Percentiles rank a stretch among this genome's conserved stretches.
These are phyloP conservation scores for Eretmocerus hayati DNA, from an alignment of 2,888 invertebrate genomes.

Conservation along the genomic window DNA sequence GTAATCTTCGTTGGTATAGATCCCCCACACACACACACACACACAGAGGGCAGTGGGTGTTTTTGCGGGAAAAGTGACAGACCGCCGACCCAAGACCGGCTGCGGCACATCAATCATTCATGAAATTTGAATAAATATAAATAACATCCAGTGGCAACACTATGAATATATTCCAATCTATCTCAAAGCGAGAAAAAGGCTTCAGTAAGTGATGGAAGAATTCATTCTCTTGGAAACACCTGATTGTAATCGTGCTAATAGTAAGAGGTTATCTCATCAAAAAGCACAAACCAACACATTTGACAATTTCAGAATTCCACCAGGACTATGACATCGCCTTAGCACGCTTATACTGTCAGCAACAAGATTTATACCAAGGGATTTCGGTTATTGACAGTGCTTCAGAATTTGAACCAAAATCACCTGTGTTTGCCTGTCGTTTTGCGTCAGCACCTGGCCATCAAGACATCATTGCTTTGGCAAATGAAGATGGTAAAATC, in stretches of 20 bases:
- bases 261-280: too few relatives aligned
- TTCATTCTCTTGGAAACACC: too few relatives aligned
- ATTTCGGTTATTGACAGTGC: slow-evolving; percentile 47
- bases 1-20: too few relatives aligned
- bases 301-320: slow-evolving; percentile 1
- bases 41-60: not conserved
- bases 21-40: too few relatives aligned
- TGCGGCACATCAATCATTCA: not conserved
- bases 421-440: slow-evolving; percentile 74
- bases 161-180: slow-evolving; percentile 17
- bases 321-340: slow-evolving; percentile 59
- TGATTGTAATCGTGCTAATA: too few relatives aligned
- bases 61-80: slow-evolving; percentile 21
- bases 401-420: slow-evolving; percentile 51
- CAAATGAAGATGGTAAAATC: slow-evolving; percentile 77
- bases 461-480: slow-evolving; percentile 69
- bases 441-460: slow-evolving; percentile 62
- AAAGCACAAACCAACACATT: too few relatives aligned
- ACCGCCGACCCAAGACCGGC: slow-evolving; percentile 14
- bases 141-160: slow-evolving; percentile 6
- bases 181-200: slow-evolving; percentile 17
- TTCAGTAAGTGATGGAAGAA: slow-evolving; percentile 17
- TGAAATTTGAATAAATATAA: too few relatives aligned
- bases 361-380: slow-evolving; percentile 60
- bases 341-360: slow-evolving; percentile 57